These are phyloP conservation scores for Lipophrys pholis DNA, from an alignment of 2,113 vertebrate genomes.

Conservation along the genomic window DNA sequence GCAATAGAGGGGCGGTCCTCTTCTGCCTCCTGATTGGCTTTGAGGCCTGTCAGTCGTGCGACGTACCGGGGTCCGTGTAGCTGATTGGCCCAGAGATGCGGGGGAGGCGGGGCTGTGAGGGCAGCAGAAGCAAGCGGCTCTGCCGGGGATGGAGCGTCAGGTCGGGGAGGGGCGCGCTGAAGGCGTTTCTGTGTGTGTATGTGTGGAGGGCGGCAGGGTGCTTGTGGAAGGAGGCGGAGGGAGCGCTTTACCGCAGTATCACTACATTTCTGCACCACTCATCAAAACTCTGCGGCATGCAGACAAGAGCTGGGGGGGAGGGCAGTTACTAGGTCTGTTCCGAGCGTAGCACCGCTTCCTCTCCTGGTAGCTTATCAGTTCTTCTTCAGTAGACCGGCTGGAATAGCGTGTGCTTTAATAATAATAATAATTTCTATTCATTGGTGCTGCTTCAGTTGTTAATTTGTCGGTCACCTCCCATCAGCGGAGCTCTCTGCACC, in stretches of 20 bases:
- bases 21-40: conserved; percentile 27
- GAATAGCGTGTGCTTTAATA: conserved; percentile 2
- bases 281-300: conserved; percentile 83
- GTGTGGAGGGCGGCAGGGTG: conserved; percentile 1
- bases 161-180: background rate
- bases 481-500: background rate
- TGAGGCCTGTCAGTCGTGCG: conserved; percentile 6
- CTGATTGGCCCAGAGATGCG: background rate
- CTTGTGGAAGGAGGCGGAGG: conserved; percentile 60
- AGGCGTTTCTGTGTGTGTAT: background rate
- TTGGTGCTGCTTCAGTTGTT: conserved; percentile 17
- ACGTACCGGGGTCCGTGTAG: background rate
- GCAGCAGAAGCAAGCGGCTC: conserved; percentile 9
- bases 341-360: conserved; percentile 40
- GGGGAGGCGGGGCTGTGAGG: conserved; percentile 38
- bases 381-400: conserved; percentile 43
- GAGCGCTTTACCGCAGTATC: conserved; percentile 84
- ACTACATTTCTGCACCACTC: conserved; percentile 80
- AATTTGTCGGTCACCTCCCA: conserved; percentile 7
- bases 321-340: conserved; percentile 60
- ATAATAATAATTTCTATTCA: background rate
- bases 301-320: conserved; percentile 73
- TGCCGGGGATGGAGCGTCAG: conserved; percentile 13
- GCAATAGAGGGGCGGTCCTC: conserved; percentile 33
- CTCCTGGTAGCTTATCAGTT: conserved; percentile 31